phyloP scores from a whole-genome alignment of 1,140 invertebrate species.

The Maconellicoccus hirsutus region DNA sequence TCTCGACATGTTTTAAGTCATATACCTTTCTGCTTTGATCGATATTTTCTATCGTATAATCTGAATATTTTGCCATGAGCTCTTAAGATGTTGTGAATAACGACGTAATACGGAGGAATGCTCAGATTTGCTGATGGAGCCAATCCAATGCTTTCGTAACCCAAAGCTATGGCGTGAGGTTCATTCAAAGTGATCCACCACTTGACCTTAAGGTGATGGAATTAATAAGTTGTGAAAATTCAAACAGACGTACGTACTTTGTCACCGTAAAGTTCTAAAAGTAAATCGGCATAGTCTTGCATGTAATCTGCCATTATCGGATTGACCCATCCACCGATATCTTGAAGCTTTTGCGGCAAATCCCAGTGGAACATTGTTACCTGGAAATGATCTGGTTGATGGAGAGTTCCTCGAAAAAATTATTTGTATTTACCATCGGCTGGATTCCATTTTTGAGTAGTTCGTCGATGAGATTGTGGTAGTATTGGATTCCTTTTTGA shows the following conservation, averaged over 20 bases:
- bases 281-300: conserved; percentile 40
- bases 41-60: conserved; percentile 51
- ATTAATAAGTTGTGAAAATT: too few species aligned
- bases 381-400: neutral
- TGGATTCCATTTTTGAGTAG: conserved; percentile 37
- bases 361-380: conserved; percentile 45
- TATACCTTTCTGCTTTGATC: conserved; percentile 41
- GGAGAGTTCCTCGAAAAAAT: too few species aligned
- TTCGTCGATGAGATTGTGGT: conserved; percentile 39
- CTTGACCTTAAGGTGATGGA: conserved; percentile 34
- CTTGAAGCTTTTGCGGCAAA: conserved; percentile 40
- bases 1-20: neutral
- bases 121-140: conserved; percentile 39
- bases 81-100: conserved; percentile 47
- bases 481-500: conserved; percentile 41
- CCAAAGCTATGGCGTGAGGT: conserved; percentile 50
- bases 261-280: conserved; percentile 42
- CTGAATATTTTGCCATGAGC: conserved; percentile 51
- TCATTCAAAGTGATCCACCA: conserved; percentile 62
- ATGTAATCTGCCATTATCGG: conserved; percentile 43
- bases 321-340: conserved; percentile 49
- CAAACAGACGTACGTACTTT: conserved; percentile 39
- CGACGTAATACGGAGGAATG: conserved; percentile 44
- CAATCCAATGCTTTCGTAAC: conserved; percentile 42
- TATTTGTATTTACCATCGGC: conserved; percentile 42